Conservation (phyloP, 2,888 invertebrate genomes). For the Agriopis aurantiaria region DNA sequence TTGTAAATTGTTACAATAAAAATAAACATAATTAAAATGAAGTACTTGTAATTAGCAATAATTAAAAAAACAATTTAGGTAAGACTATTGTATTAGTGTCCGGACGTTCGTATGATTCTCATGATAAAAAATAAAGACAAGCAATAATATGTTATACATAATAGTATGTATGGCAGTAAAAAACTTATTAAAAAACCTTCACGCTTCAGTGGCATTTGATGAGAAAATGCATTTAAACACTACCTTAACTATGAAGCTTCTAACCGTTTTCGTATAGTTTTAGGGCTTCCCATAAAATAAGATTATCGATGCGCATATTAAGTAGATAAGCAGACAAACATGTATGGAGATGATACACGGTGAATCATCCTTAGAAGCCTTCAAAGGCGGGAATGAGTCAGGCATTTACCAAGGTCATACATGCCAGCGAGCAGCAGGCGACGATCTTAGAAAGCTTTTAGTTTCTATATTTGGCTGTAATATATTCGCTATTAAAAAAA, state of each 20-base stretch:
- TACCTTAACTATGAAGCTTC: neutral
- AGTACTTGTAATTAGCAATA: neutral
- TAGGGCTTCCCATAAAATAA: conserved; percentile 2
- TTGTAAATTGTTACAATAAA: conserved; percentile 31
- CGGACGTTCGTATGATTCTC: neutral
- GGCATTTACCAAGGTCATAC: conserved; percentile 5
- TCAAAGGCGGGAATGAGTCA: conserved; percentile 15
- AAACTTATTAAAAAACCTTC: neutral
- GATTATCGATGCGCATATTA: conserved; percentile 18
- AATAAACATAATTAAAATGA: conserved; percentile 5
- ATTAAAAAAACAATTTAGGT: neutral
- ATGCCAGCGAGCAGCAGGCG: conserved; percentile 6
- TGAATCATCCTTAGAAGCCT: conserved; percentile 27
- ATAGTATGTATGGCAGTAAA: neutral
- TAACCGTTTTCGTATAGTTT: conserved; percentile 5
- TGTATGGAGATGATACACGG: conserved; percentile 12
- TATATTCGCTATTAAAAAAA: neutral
- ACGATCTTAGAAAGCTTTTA: conserved; percentile 17
- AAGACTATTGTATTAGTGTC: neutral
- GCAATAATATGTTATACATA: neutral
- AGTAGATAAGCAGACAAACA: conserved; percentile 12
- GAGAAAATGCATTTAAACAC: too few relatives aligned
- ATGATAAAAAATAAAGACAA: neutral
- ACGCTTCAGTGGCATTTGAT: too few relatives aligned
- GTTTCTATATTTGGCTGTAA: conserved; percentile 11